Base-by-base conservation (phyloP, 2,797 vertebrate species). In the Anomalospiza imberbis region DNA sequence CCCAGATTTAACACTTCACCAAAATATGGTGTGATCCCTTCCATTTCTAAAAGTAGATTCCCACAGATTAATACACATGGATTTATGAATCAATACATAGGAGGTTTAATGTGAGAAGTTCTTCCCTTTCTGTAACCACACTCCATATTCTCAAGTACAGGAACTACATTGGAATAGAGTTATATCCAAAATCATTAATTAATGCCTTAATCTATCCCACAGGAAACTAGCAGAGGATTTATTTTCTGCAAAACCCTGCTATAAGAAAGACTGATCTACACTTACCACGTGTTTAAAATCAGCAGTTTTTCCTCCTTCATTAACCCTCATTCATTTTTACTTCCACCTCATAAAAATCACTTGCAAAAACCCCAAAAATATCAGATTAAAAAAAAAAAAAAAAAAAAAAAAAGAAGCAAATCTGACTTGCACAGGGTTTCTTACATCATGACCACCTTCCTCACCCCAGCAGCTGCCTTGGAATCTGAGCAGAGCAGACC, bases 241-340 rank as follows among this genome's bases (percentile, higher is more conserved):
- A 88, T 82, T 29, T 82, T 55, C 83, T 93, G 65, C 68, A 93
- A 96, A 95, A 77, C 40, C 18, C 54, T 83, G 45, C 72, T 72
- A 12, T 53, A 74, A 84, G 53, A 40, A 82, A 80, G 57, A 45
- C 65, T 61, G 50, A 68, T 51, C 90, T 82, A 92, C 54, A 18
- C 47, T 65, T 53, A 79, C 31, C 80, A 60, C 47, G 13, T 17
- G 32, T 61, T 93, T 77, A 85, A 88, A 87, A 94, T 76, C 71
- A 74, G 45, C 88, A 89, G 72, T n/a, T 65, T 89, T 71, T 74
- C 54, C 57, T 71, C 57, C 42, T 80, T 40, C 18, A 53, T 48
- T 92, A 87, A 57, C 47, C 25, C 48, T 83, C 68, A 48, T 68
- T 85, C 50, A 34, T 55, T 91, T 91, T 74, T 72, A 71, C n/a